Percentiles rank a stretch among this genome's conserved stretches.
phyloP scores from a whole-genome alignment of 2,113 vertebrate species.

The Trachemys scripta region DNA sequence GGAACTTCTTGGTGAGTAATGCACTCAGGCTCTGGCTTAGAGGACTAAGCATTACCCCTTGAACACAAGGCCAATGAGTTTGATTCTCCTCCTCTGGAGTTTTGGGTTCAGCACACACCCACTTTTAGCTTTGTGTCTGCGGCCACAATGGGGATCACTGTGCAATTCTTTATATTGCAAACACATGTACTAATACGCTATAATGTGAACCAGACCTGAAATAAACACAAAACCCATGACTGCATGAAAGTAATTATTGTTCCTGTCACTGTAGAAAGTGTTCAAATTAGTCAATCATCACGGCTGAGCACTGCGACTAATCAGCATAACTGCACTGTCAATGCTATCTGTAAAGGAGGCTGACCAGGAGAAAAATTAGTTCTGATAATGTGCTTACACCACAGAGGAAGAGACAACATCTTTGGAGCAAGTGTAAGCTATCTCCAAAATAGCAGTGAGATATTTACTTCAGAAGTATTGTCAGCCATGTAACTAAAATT shows the following conservation, averaged over 20 bases:
- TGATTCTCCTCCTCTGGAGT: neutral
- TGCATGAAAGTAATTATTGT: accelerated
- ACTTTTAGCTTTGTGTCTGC: neutral
- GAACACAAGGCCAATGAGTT: neutral
- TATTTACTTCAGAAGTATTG: neutral
- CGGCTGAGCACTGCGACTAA: neutral
- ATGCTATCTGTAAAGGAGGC: neutral
- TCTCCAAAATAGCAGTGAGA: neutral
- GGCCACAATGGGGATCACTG: neutral
- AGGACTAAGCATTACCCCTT: neutral
- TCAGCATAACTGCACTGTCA: neutral
- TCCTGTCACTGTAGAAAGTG: neutral
- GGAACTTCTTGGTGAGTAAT: neutral
- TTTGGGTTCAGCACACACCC: neutral
- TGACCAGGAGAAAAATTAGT: neutral
- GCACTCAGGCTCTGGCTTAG: neutral
- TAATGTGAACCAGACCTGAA: neutral
- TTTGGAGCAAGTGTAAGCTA: neutral
- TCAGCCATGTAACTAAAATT: neutral
- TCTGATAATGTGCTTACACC: neutral
- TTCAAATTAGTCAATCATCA: neutral
- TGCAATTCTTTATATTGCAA: neutral
- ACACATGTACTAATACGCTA: neutral
- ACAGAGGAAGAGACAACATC: neutral
- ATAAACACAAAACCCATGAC: neutral